Evolutionary conservation across 2,888 invertebrate species (phyloP), one percentile per base, ranked within the genome.

Genomic region (Morpho deidamia): DNA sequence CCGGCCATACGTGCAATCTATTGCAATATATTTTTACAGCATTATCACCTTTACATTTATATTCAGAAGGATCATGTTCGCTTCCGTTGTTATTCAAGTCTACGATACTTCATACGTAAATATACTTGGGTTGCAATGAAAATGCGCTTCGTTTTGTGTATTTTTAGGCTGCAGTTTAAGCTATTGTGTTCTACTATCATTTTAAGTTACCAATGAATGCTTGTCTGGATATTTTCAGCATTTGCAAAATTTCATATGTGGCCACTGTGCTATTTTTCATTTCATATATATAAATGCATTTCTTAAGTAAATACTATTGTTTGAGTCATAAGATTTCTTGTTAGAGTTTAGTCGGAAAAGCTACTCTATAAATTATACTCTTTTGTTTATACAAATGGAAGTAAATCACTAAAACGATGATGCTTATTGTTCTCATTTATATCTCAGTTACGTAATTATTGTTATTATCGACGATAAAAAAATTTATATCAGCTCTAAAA

Each of bases 161-260:
- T 59, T 54, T 58, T 59, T 57, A 57, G 59, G 39, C 54, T 57
- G 49, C 57, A 59, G 59, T 59, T 59, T 52, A 59, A 57, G 57
- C 49, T 57, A 59, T 57, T 59, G 53, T 53, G 51, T 59, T 57
- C 40, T 45, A 46, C 44, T 54, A 52, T 57, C 57, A 57, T 57
- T 59, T 59, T 49, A 40, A 55, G 49, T 49, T 46, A 42, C 46
- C 56, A 52, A 59, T 57, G 50, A 53, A 37, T 42, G 42, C 51
- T 43, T 43, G 44, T 50, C 11, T 42, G 5, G 23, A 23, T 23
- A 23, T 23, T 23, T 23, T 23, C 23, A 23, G 23, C 23, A 5
- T 23, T 23, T 23, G 23, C 23, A 23, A 23, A 23, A 23, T 23
- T 23, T 23, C 23, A 2, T 23, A 23, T 23, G 23, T 23, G 23